A percentile compares a stretch with the other conserved stretches of the same genome.
These are phyloP conservation scores for Melanerpes aurifrons DNA, from an alignment of 2,113 vertebrate genomes.

Conservation along the genomic window DNA sequence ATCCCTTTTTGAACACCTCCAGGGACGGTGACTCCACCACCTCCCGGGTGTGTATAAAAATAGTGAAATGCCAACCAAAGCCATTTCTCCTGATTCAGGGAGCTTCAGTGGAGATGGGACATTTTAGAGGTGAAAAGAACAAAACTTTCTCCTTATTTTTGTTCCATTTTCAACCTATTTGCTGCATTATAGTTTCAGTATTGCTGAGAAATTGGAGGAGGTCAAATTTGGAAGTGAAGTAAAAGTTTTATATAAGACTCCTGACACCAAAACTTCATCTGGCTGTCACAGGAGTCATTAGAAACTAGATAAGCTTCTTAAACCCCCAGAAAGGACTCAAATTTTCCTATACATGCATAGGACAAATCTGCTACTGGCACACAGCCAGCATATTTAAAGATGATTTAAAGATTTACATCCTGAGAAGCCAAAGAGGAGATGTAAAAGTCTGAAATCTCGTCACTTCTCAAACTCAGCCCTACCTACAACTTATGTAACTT, in stretches of 20 bases:
- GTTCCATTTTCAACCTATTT: not conserved
- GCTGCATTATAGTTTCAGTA: not conserved
- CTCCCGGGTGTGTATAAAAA: not conserved
- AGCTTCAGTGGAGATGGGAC: not conserved
- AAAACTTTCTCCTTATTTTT: not conserved
- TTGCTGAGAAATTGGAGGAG: not conserved
- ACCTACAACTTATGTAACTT: not conserved
- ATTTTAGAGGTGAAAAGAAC: not conserved
- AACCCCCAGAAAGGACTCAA: not conserved
- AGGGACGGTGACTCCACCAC: too few species aligned
- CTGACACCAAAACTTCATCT: constrained; percentile 51
- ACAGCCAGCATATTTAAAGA: not conserved
- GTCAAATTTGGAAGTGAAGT: not conserved
- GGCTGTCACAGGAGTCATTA: constrained; percentile 7
- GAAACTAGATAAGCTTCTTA: constrained; percentile 52
- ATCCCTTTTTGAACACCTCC: too few species aligned
- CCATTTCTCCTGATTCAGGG: not conserved
- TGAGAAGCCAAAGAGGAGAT: not conserved
- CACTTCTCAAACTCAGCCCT: not conserved
- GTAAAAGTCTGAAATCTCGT: not conserved
- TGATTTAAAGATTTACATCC: constrained; percentile 51
- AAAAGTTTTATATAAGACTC: not conserved
- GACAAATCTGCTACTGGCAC: not conserved
- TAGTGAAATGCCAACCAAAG: not conserved
- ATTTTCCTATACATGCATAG: not conserved